A percentile compares a stretch with the other conserved stretches of the same genome.
Conservation (phyloP, 2,888 invertebrate genomes). For the Drepanosiphum platanoidis region DNA sequence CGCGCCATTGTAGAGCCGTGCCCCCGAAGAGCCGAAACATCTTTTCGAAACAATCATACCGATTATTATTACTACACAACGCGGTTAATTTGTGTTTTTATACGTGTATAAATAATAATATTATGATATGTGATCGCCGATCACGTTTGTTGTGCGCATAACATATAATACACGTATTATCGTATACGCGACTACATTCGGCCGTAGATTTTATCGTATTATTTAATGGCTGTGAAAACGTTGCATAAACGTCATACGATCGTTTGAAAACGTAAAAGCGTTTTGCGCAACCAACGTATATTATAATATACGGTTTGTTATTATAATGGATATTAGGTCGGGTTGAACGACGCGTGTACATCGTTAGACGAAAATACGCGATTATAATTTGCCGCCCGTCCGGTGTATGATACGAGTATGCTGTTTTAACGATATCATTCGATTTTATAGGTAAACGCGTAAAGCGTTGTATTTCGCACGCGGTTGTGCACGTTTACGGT, state of each 20-base stretch:
- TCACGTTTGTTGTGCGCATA: neutral
- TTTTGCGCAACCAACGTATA: neutral
- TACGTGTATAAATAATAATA: neutral
- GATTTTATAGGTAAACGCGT: no score
- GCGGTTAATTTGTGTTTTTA: neutral
- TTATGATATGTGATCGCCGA: no score
- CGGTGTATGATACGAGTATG: no score
- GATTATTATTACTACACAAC: neutral
- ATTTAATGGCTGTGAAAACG: neutral
- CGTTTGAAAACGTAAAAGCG: neutral
- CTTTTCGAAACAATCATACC: neutral
- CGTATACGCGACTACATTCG: neutral
- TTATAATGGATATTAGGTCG: no score
- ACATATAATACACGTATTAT: neutral
- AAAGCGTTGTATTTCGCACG: no score
- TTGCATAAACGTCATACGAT: neutral
- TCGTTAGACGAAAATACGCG: no score
- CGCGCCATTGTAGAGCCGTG: no score
- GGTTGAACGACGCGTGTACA: no score
- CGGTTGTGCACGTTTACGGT: neutral
- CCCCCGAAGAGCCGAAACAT: neutral
- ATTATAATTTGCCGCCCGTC: no score
- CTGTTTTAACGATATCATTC: no score
- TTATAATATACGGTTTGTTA: no score
- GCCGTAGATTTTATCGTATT: neutral